phyloP scores from a whole-genome alignment of 2,797 vertebrate species.

The Trachurus trachurus region DNA sequence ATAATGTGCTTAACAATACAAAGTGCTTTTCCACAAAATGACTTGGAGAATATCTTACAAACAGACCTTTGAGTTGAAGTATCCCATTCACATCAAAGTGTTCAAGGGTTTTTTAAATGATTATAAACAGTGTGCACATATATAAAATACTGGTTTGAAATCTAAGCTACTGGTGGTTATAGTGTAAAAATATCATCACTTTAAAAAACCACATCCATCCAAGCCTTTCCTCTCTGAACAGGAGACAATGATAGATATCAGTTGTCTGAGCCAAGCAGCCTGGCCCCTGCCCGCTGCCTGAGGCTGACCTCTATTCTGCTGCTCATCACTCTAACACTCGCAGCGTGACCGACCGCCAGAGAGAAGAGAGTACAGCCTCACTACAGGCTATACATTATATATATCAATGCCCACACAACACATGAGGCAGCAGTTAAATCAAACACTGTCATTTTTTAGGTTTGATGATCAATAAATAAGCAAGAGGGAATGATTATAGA shows the following conservation, averaged over 20 bases:
- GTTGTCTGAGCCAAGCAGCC: slow-evolving; percentile 14
- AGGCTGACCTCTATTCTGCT: slow-evolving; percentile 67
- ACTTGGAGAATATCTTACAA: background rate
- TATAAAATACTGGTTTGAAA: background rate
- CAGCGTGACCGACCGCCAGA: slow-evolving; percentile 29
- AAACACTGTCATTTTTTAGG: background rate
- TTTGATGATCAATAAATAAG: no score
- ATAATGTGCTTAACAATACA: background rate
- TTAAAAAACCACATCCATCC: slow-evolving; percentile 3
- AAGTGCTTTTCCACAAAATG: background rate
- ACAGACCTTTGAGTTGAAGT: background rate
- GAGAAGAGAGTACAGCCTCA: background rate
- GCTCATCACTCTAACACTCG: slow-evolving; percentile 47
- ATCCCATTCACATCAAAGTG: background rate
- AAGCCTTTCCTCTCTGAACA: slow-evolving; percentile 24
- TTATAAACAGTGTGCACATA: background rate
- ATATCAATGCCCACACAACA: background rate
- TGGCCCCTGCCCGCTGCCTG: slow-evolving; percentile 40
- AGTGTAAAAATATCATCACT: background rate
- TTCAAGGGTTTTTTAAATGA: background rate
- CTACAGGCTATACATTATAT: background rate
- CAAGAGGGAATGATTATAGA: no score
- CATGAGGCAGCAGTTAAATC: background rate
- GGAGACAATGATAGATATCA: slow-evolving; percentile 41
- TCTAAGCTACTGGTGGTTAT: background rate